phyloP scores from a whole-genome alignment of 2,797 vertebrate genomes.

The Coccyzus lansbergi region DNA sequence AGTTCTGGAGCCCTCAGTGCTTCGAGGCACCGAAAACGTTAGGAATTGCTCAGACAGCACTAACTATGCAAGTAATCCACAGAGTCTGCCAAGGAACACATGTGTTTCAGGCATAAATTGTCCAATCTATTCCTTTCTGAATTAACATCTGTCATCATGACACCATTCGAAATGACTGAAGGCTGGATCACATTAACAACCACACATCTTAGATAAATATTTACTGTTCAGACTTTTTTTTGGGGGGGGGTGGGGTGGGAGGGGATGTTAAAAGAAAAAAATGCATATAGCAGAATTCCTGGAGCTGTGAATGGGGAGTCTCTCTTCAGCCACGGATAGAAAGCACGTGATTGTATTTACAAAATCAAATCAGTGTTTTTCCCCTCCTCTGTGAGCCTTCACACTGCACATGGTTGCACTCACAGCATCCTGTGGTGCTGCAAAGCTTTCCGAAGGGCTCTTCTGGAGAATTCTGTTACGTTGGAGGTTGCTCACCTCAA shows the following conservation, averaged over 20 bases:
- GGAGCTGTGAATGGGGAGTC: conserved; percentile 14
- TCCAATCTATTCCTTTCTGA: conserved; percentile 71
- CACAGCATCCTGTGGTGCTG: background rate
- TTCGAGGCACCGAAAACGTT: conserved; percentile 41
- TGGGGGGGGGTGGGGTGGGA: no score
- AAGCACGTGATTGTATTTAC: conserved; percentile 32
- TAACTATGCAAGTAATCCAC: conserved; percentile 62
- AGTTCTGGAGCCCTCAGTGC: conserved; percentile 28
- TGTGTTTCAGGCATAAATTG: conserved; percentile 61
- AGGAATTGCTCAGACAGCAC: conserved; percentile 50
- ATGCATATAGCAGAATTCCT: conserved; percentile 19
- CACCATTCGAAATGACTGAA: conserved; percentile 64
- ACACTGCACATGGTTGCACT: background rate
- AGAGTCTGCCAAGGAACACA: conserved; percentile 69
- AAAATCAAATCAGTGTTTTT: background rate
- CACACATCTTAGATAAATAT: conserved; percentile 71
- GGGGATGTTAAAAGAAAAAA: background rate
- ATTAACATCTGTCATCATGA: conserved; percentile 69
- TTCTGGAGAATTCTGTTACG: background rate
- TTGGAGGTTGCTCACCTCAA: conserved; percentile 16
- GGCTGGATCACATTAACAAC: conserved; percentile 66
- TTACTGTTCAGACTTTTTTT: conserved; percentile 12
- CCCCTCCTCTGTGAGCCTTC: background rate
- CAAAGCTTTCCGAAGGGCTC: background rate
- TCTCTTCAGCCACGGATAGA: conserved; percentile 9